phyloP scores from a whole-genome alignment of 2,113 vertebrate genomes.

The Nothocercus julius region DNA sequence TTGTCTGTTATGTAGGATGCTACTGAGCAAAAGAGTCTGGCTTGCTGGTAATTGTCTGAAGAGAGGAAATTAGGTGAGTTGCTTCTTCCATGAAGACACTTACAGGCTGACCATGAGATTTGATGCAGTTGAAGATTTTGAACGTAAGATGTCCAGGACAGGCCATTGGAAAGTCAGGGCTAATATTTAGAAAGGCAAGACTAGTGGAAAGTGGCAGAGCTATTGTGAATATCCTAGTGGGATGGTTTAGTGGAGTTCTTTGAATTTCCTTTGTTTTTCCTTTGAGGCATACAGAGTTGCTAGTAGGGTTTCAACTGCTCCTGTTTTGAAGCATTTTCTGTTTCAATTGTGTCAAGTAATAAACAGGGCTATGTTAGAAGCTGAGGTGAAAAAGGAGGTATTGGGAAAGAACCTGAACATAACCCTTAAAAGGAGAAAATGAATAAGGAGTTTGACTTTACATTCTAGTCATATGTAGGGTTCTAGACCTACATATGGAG shows the following conservation, averaged over 20 bases:
- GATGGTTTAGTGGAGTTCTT: not conserved
- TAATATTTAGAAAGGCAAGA: not conserved
- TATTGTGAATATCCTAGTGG: not conserved
- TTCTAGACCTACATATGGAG: not conserved
- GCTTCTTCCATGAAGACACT: not conserved
- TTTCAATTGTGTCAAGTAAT: not conserved
- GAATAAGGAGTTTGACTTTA: not conserved
- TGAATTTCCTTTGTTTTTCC: not conserved
- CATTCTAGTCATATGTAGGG: not conserved
- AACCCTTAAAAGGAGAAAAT: not conserved
- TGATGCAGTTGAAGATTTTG: not conserved
- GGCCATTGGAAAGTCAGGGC: not conserved
- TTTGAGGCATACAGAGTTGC: not conserved
- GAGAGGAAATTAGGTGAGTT: not conserved
- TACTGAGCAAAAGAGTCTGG: not conserved
- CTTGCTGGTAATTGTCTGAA: not conserved
- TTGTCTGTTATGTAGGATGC: fast-evolving
- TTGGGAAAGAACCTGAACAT: not conserved
- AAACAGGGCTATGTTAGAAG: not conserved
- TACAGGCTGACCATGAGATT: not conserved
- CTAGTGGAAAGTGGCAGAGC: not conserved
- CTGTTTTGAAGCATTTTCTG: not conserved
- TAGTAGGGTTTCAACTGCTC: not conserved
- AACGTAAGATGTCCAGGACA: not conserved
- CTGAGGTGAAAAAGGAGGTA: not conserved